Evolutionary conservation across 2,888 invertebrate genomes (phyloP).

Genomic region (Drosophila nigritarsus): DNA sequence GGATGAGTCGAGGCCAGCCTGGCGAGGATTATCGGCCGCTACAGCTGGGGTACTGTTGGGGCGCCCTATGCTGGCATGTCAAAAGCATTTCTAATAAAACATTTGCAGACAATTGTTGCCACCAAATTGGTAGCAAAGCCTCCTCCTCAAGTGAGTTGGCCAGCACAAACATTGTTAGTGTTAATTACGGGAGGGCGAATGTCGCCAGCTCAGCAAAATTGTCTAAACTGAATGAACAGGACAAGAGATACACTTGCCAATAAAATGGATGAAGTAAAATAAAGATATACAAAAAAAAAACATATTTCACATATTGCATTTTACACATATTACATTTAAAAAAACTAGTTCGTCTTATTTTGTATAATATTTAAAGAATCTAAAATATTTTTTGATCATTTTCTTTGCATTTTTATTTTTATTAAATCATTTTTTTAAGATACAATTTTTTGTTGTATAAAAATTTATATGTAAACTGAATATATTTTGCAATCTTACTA

Average conservation of each 20-base stretch:
- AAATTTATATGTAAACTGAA: not conserved
- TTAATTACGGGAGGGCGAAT: constrained; percentile 55
- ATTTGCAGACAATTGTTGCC: constrained; percentile 70
- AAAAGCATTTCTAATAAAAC: constrained; percentile 73
- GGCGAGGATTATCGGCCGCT: constrained; percentile 41
- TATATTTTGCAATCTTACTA: not conserved
- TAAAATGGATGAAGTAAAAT: not conserved
- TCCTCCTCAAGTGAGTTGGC: constrained; percentile 33
- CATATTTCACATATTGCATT: not conserved
- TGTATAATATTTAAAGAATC: not conserved
- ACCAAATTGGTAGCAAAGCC: constrained; percentile 40
- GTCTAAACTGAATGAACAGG: constrained; percentile 40
- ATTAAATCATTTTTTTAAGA: not conserved
- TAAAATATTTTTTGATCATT: rapidly evolving
- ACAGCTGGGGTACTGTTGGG: constrained; percentile 4
- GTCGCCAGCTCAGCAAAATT: constrained; percentile 66
- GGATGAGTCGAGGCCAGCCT: constrained; percentile 16
- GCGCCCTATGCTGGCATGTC: constrained; percentile 58
- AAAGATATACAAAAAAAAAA: not conserved
- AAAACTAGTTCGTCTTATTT: not conserved
- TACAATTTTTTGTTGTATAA: rapidly evolving
- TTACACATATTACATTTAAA: not conserved
- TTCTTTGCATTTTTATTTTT: not conserved
- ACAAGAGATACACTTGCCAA: constrained; percentile 17
- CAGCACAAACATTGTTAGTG: constrained; percentile 60